A percentile compares a stretch with the other conserved stretches of the same genome.
These are phyloP conservation scores for Arbacia lixula DNA, from an alignment of 53 echinoderm and acorn worm species.

Conservation along the genomic window DNA sequence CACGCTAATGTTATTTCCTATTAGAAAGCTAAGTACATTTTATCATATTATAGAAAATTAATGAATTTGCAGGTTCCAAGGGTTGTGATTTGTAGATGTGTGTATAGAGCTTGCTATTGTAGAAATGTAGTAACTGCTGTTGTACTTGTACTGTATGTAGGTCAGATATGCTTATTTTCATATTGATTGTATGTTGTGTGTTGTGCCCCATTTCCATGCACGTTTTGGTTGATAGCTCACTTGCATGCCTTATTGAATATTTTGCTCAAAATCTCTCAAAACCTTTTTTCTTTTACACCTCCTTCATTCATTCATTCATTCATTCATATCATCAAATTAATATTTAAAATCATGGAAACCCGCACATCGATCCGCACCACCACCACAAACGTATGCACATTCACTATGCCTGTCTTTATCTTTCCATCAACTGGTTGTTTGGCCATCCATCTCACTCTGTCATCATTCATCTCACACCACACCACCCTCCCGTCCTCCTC, in stretches of 20 bases:
- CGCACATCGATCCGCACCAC: background rate
- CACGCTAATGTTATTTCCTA: too few relatives aligned
- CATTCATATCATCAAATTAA: constrained; percentile 11
- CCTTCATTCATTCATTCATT: background rate
- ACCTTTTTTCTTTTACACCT: background rate
- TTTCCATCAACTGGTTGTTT: background rate
- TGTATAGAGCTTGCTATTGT: too few relatives aligned
- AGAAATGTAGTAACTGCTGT: too few relatives aligned
- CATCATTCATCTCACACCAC: background rate
- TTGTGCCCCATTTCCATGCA: constrained; percentile 10
- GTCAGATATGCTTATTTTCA: constrained; percentile 14
- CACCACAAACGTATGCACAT: background rate
- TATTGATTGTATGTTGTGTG: constrained; percentile 9
- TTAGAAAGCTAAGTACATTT: too few relatives aligned
- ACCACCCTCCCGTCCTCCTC: background rate
- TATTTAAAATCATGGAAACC: background rate
- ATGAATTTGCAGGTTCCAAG: too few relatives aligned
- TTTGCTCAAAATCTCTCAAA: background rate
- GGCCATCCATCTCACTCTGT: background rate
- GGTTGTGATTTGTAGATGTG: too few relatives aligned
- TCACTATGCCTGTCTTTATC: background rate
- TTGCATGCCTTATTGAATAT: constrained; percentile 36
- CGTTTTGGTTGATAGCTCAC: constrained; percentile 25
- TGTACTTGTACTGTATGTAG: too few relatives aligned
- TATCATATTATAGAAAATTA: too few relatives aligned